Conservation (phyloP, 2,113 vertebrate genomes). For the Eulacestoma nigropectus region DNA sequence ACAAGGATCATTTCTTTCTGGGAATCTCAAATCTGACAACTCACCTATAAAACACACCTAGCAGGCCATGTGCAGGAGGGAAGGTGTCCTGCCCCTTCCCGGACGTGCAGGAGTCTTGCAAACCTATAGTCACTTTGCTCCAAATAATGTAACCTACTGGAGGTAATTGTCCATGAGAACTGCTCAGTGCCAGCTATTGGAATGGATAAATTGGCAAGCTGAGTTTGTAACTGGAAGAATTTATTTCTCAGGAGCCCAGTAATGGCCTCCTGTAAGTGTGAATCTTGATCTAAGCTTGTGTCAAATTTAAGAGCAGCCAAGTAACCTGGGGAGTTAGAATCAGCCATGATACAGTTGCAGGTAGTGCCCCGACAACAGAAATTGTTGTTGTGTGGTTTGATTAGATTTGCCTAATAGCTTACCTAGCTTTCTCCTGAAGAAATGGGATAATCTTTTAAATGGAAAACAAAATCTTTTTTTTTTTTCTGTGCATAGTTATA, state of each 20-base stretch:
- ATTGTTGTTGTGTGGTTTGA: not conserved
- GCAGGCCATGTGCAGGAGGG: not conserved
- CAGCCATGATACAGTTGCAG: not conserved
- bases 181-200: not conserved
- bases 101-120: not conserved
- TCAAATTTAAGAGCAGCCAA: not conserved
- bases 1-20: not conserved
- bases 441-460: not conserved
- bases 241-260: not conserved
- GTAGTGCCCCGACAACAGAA: not conserved
- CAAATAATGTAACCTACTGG: no score
- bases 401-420: not conserved
- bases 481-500: not conserved
- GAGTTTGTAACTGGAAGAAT: not conserved
- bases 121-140: not conserved
- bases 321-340: not conserved
- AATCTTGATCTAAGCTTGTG: not conserved
- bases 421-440: not conserved
- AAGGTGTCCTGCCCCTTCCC: not conserved
- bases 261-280: not conserved
- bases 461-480: not conserved
- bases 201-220: not conserved
- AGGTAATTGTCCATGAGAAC: not conserved
- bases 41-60: not conserved
- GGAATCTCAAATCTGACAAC: not conserved